Evolutionary conservation across 2,113 vertebrate species (phyloP).

Genomic region (Rhegmatorhina hoffmannsi): DNA sequence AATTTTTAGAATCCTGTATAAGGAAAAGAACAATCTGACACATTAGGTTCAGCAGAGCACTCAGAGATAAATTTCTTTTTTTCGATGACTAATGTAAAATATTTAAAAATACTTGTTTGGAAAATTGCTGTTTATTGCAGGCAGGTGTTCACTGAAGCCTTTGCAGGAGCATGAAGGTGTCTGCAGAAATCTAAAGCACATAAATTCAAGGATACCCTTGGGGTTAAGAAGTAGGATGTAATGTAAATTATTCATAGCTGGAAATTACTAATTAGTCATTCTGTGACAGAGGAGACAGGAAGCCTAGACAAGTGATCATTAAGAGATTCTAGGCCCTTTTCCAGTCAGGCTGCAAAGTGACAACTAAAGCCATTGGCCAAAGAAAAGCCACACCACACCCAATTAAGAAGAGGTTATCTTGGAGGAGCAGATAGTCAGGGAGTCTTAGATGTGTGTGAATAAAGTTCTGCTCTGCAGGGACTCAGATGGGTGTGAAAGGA

Average conservation of each 20-base stretch:
- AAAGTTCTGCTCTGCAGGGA: neutral
- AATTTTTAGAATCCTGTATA: neutral
- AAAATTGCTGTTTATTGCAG: neutral
- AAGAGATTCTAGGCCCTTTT: neutral
- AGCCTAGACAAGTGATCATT: slow-evolving; percentile 22
- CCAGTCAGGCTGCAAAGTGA: neutral
- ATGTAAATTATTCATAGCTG: slow-evolving; percentile 56
- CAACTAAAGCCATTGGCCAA: neutral
- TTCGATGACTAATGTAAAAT: neutral
- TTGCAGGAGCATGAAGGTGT: neutral
- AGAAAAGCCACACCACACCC: neutral
- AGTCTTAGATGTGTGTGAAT: neutral
- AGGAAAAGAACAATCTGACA: neutral
- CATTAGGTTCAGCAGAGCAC: neutral
- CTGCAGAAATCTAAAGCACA: neutral
- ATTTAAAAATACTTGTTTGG: neutral
- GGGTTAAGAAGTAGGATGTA: slow-evolving; percentile 36
- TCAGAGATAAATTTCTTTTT: neutral
- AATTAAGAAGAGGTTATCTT: neutral
- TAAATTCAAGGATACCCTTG: slow-evolving; percentile 7
- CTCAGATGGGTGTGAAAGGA: rapidly evolving
- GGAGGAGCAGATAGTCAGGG: neutral
- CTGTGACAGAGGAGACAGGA: slow-evolving; percentile 39
- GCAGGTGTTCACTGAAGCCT: neutral
- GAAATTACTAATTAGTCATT: slow-evolving; percentile 59